Base-by-base conservation (phyloP, 2,797 vertebrate species). In the Yasuhikotakia modesta region DNA sequence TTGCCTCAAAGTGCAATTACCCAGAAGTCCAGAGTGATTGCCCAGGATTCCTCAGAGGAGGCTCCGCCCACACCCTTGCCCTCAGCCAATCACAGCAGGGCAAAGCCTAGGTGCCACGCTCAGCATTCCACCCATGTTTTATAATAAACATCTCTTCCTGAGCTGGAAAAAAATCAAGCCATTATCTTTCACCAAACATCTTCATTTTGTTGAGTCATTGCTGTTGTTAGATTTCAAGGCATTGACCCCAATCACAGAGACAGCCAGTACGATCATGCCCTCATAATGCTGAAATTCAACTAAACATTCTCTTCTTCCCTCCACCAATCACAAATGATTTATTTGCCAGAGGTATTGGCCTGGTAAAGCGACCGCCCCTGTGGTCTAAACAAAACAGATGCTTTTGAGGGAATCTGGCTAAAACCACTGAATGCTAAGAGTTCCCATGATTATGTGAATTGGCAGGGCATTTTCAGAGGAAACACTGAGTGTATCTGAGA, bases 321-420 rank as follows among this genome's bases (percentile, higher is more conserved):
- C 67, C 53, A 16, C 35, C 63, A 58, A 45, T 79, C 63, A 58
- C 3, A n/a, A 13, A 67, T 50, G 60, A 75, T 22, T 35, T 52
- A 68, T 60, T 32, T 46, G 67, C 48, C 57, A 52, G 7, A 30
- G 3, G 46, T n/a, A 39, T 46, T 6, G 39, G 30, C 14, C 58
- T 43, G 30, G 32, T 30, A 67, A 76, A 70, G 50, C 64, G 58
- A 21, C 61, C 13, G 0, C 17, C 22, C 6, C 46, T 53, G 30
- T 2, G 2, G 32, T 52, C 21, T 27, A 35, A 19, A n/a, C 43
- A 73, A 53, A 66, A n/a, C 53, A 61, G 39, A 83, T 65, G 50
- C 11, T 83, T 30, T 46, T 65, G 11, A 43, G 5, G 21, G 5
- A 55, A 57, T 16, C 19, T 64, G 27, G 12, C 11, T 46, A 13